Evolutionary conservation across 2,888 invertebrate genomes (phyloP).

Genomic region (Acleris cristana): DNA sequence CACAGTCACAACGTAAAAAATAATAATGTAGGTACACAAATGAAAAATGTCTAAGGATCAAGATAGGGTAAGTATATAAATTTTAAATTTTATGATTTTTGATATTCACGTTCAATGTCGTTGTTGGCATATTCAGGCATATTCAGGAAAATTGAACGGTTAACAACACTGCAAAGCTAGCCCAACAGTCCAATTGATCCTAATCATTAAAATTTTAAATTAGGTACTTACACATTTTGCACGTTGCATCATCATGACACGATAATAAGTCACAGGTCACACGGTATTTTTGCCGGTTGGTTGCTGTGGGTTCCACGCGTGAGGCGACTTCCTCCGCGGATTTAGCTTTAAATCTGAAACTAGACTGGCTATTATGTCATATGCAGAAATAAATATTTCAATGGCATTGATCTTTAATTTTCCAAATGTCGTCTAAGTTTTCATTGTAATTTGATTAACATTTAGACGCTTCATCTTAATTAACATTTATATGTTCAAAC

Average conservation of each 20-base stretch:
- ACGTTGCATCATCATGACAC: constrained; percentile 50
- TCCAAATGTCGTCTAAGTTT: constrained; percentile 60
- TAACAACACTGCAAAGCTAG: too few species aligned
- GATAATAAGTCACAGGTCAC: constrained; percentile 15
- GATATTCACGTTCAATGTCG: too few species aligned
- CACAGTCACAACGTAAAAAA: too few species aligned
- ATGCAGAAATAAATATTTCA: constrained; percentile 57
- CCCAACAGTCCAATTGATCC: too few species aligned
- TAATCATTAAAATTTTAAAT: constrained; percentile 7
- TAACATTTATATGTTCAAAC: constrained; percentile 66
- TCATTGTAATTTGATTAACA: constrained; percentile 76
- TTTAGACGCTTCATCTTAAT: constrained; percentile 68
- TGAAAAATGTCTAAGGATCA: too few species aligned
- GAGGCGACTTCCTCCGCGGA: constrained; percentile 62
- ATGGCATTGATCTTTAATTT: constrained; percentile 63
- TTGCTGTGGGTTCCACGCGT: constrained; percentile 44
- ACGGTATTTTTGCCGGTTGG: not conserved
- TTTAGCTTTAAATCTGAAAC: constrained; percentile 72
- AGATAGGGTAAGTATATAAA: too few species aligned
- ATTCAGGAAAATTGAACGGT: too few species aligned
- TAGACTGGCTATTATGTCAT: constrained; percentile 65
- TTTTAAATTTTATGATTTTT: too few species aligned
- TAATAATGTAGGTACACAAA: too few species aligned
- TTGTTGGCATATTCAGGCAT: too few species aligned
- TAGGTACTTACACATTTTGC: constrained; percentile 64